Evolutionary conservation across 23 tunicate genomes (phyloP).

Genomic region (Clavelina lepadiformis): DNA sequence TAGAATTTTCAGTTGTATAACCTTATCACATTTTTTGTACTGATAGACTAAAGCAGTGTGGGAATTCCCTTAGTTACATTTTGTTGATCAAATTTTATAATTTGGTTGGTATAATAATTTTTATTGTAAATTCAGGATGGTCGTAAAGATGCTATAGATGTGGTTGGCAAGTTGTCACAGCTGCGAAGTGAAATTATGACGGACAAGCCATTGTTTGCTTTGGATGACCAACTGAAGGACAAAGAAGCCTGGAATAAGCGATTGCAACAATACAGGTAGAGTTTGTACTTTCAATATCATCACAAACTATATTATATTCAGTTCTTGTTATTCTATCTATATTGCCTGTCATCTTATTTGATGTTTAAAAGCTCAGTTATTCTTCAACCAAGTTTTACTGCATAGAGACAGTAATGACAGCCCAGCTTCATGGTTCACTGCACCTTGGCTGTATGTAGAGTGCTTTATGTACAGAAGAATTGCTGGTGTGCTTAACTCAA

Average conservation of each 20-base stretch:
- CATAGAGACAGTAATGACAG: conserved; percentile 20
- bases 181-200: conserved; percentile 86
- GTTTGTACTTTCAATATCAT: too few relatives aligned
- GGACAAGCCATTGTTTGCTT: conserved; percentile 31
- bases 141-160: conserved; percentile 42
- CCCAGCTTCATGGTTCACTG: conserved; percentile 52
- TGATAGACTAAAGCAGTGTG: too few relatives aligned
- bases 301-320: too few relatives aligned
- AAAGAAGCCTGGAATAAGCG: conserved; percentile 42
- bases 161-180: conserved; percentile 60
- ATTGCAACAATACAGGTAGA: conserved; percentile 25
- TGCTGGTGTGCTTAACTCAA: conserved; percentile 25
- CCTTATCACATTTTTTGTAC: too few relatives aligned
- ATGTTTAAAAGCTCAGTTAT: neutral
- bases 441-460: conserved; percentile 86
- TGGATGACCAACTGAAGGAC: conserved; percentile 41
- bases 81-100: neutral
- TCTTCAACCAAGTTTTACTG: neutral
- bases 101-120: too few relatives aligned
- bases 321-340: too few relatives aligned
- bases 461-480: conserved; percentile 70
- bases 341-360: too few relatives aligned
- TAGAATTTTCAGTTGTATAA: too few relatives aligned
- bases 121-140: conserved; percentile 66
- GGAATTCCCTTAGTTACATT: too few relatives aligned